Conservation (phyloP, 2,797 vertebrate genomes). For the Pseudochirops corinnae region DNA sequence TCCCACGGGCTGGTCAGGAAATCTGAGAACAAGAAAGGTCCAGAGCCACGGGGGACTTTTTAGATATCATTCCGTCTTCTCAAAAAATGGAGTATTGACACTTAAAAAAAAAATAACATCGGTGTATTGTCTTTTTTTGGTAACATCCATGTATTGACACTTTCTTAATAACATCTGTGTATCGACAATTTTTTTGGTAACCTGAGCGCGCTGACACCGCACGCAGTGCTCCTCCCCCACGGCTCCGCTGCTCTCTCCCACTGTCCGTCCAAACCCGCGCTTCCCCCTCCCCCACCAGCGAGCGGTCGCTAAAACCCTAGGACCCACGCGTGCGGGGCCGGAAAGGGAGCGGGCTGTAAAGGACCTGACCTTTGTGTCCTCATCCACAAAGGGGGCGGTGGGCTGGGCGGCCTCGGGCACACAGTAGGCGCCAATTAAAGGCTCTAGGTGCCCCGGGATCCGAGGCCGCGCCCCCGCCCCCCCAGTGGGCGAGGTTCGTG, state of each 20-base stretch:
- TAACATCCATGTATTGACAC: no score
- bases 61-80: neutral
- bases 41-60: neutral
- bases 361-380: neutral
- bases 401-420: neutral
- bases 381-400: neutral
- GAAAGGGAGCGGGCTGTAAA: neutral
- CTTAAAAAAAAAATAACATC: neutral
- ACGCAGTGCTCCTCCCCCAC: no score
- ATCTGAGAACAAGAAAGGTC: neutral
- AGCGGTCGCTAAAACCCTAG: no score
- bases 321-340: neutral
- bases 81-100: neutral
- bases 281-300: no score
- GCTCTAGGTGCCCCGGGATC: neutral
- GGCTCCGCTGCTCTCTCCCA: no score
- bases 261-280: no score
- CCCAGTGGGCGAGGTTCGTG: no score
- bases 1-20: neutral
- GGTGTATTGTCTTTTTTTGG: no score
- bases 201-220: no score
- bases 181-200: no score
- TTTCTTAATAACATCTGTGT: no score
- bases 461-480: no score
- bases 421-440: neutral